Conservation (phyloP, 2,113 vertebrate species). For the Xenopus laevis region DNA sequence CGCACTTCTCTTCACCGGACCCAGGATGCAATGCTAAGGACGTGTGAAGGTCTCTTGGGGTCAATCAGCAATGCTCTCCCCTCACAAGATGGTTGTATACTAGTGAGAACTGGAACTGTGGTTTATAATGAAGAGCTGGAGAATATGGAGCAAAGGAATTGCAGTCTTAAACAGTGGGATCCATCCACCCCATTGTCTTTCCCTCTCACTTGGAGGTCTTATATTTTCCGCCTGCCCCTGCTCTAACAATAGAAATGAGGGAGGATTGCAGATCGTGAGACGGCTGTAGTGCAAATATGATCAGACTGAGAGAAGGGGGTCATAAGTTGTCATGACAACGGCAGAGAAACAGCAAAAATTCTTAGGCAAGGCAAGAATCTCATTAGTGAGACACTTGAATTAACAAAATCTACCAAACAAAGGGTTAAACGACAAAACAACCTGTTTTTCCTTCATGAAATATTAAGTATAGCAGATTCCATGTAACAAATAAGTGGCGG, state of each 20-base stretch:
- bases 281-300: neutral
- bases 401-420: no score
- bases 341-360: neutral
- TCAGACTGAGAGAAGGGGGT: constrained; percentile 1
- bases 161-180: constrained; percentile 11
- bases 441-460: no score
- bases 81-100: neutral
- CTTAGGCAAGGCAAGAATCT: neutral
- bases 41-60: neutral
- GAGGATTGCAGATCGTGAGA: constrained; percentile 26
- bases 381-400: neutral
- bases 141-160: constrained; percentile 6
- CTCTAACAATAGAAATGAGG: neutral
- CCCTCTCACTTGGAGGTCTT: neutral
- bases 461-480: no score
- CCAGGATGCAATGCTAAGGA: neutral
- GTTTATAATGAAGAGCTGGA: constrained; percentile 2
- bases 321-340: neutral
- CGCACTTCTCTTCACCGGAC: neutral
- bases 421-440: no score
- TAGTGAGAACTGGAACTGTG: no score
- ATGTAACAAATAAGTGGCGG: no score
- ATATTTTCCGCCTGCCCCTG: neutral
- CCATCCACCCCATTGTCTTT: neutral
- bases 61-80: constrained; percentile 47